phyloP scores from a whole-genome alignment of 2,113 vertebrate genomes.

The Gnathonemus longibarbis region DNA sequence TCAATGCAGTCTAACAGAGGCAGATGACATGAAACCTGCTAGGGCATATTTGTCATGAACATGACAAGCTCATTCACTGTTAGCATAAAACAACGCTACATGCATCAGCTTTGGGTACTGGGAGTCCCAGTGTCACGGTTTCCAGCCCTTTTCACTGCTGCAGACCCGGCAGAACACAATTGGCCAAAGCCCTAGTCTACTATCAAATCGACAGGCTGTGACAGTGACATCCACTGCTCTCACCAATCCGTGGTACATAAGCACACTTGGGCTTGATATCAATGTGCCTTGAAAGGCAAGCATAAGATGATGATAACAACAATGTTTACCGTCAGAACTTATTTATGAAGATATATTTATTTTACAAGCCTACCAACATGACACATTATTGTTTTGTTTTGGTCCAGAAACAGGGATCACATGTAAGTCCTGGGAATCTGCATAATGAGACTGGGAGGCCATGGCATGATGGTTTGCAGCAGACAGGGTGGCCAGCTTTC shows the following conservation, averaged over 20 bases:
- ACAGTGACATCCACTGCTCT: neutral
- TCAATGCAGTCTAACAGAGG: neutral
- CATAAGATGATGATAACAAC: conserved; percentile 56
- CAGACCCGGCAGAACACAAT: neutral
- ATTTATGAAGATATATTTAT: conserved; percentile 38
- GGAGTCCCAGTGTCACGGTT: neutral
- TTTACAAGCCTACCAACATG: neutral
- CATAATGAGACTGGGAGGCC: conserved; percentile 82
- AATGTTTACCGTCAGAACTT: conserved; percentile 58
- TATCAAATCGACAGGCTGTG: neutral
- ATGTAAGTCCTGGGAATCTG: conserved; percentile 85
- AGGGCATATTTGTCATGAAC: neutral
- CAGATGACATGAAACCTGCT: neutral
- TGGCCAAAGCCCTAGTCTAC: neutral
- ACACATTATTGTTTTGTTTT: conserved; percentile 2
- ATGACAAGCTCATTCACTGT: neutral
- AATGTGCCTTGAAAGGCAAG: conserved; percentile 58
- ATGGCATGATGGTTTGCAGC: conserved; percentile 67
- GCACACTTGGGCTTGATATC: conserved; percentile 49
- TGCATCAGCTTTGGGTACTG: too few species aligned
- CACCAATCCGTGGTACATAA: neutral
- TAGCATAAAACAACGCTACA: neutral
- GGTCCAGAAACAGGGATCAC: conserved; percentile 55
- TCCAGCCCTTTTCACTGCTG: neutral
- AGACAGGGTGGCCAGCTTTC: conserved; percentile 95